phyloP scores from a whole-genome alignment of 2,888 invertebrate genomes.

The Nipponacmea schrenckii region DNA sequence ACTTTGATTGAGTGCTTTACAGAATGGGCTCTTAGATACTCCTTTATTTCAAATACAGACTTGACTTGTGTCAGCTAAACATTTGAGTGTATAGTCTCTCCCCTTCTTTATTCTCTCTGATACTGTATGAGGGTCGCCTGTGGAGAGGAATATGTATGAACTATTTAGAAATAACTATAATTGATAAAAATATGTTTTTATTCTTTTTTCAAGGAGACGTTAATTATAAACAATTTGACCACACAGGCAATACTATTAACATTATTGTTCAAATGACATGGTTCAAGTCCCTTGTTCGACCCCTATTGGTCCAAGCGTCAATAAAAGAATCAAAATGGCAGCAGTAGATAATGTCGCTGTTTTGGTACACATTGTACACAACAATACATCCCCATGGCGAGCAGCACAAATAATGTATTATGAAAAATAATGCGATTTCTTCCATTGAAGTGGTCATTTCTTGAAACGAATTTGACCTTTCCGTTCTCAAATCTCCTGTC shows the following conservation, averaged over 20 bases:
- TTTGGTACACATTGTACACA: neutral
- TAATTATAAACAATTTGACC: constrained; percentile 13
- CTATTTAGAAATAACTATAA: constrained; percentile 2
- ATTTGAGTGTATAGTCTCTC: neutral
- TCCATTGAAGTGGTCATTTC: neutral
- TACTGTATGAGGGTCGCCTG: neutral
- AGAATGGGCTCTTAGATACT: no score
- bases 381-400: neutral
- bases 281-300: constrained; percentile 6
- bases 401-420: neutral
- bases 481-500: neutral
- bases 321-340: constrained; percentile 1
- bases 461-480: constrained; percentile 1
- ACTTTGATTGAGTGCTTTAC: no score
- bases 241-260: constrained; percentile 19
- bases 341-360: neutral
- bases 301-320: neutral
- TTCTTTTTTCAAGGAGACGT: neutral
- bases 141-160: neutral
- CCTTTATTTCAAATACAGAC: neutral
- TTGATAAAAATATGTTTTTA: constrained; percentile 7
- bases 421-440: constrained; percentile 3
- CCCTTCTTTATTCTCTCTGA: neutral
- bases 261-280: constrained; percentile 16
- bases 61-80: constrained; percentile 4